phyloP scores from a whole-genome alignment of 2,888 invertebrate genomes.

The Aspidiotus rigidus region DNA sequence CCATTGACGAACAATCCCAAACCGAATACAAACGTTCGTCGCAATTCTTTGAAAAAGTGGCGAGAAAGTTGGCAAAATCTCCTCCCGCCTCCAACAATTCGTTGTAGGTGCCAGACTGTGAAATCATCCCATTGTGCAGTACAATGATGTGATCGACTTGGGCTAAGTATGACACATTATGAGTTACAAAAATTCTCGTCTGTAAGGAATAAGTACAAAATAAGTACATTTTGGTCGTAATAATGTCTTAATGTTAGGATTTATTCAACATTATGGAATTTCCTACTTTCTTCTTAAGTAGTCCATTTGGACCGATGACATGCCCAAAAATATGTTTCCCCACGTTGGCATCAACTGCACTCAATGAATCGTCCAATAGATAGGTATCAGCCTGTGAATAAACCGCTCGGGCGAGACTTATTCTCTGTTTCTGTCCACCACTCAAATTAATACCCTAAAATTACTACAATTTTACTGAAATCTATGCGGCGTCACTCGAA shows the following conservation, averaged over 20 bases:
- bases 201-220: slow-evolving; percentile 24
- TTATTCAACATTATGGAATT: too few relatives aligned
- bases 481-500: too few relatives aligned
- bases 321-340: slow-evolving; percentile 56
- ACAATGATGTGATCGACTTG: slow-evolving; percentile 85
- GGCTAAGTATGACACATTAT: slow-evolving; percentile 85
- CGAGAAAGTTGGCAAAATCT: slow-evolving; percentile 72
- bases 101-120: slow-evolving; percentile 82
- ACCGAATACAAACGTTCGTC: too few relatives aligned
- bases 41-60: slow-evolving; percentile 51
- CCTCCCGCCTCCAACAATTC: slow-evolving; percentile 78
- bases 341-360: slow-evolving; percentile 57
- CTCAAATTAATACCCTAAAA: slow-evolving; percentile 65
- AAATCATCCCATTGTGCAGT: slow-evolving; percentile 73
- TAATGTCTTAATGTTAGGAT: too few relatives aligned
- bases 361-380: slow-evolving; percentile 86
- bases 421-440: slow-evolving; percentile 88
- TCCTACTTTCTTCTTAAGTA: slow-evolving; percentile 42
- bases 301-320: slow-evolving; percentile 49
- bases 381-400: slow-evolving; percentile 82
- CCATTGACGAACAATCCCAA: too few relatives aligned
- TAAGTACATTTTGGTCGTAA: neutral
- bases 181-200: slow-evolving; percentile 88
- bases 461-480: too few relatives aligned
- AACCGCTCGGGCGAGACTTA: slow-evolving; percentile 83